These are phyloP conservation scores for Microdon myrmicae DNA, from an alignment of 2,888 invertebrate species.

Conservation along the genomic window DNA sequence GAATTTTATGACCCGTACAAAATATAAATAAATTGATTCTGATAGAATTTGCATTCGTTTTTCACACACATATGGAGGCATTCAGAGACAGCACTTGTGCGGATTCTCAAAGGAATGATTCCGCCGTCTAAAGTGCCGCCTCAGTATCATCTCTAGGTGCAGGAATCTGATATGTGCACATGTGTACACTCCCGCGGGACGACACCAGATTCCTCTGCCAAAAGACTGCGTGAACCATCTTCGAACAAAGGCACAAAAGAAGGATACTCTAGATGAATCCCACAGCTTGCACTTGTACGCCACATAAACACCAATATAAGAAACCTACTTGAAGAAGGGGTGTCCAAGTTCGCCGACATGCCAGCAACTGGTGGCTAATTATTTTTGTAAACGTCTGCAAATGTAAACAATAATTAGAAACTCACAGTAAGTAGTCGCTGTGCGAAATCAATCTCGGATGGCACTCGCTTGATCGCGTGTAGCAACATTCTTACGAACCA, in stretches of 20 bases:
- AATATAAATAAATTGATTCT: constrained; percentile 49
- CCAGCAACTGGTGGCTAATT: constrained; percentile 18
- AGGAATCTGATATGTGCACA: too few relatives aligned
- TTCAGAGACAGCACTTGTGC: neutral
- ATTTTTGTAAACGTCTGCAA: too few relatives aligned
- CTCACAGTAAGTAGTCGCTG: too few relatives aligned
- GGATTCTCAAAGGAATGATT: constrained; percentile 36
- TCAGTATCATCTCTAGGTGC: too few relatives aligned
- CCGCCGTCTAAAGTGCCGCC: constrained; percentile 26
- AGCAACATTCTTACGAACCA: too few relatives aligned
- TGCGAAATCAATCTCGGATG: too few relatives aligned
- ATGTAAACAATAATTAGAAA: too few relatives aligned
- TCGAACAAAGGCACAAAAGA: constrained; percentile 32
- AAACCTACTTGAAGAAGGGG: constrained; percentile 18
- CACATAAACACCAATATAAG: constrained; percentile 40
- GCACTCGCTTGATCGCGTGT: too few relatives aligned
- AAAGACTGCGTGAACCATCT: too few relatives aligned
- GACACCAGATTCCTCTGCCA: constrained; percentile 25
- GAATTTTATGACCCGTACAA: constrained; percentile 43
- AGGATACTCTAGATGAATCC: constrained; percentile 24
- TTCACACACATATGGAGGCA: constrained; percentile 17
- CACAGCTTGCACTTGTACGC: constrained; percentile 40
- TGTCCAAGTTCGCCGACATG: constrained; percentile 11
- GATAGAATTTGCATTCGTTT: constrained; percentile 26
- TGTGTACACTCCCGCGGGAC: constrained; percentile 32